phyloP scores from a whole-genome alignment of 2,888 invertebrate genomes.

The Drosophila anceps region DNA sequence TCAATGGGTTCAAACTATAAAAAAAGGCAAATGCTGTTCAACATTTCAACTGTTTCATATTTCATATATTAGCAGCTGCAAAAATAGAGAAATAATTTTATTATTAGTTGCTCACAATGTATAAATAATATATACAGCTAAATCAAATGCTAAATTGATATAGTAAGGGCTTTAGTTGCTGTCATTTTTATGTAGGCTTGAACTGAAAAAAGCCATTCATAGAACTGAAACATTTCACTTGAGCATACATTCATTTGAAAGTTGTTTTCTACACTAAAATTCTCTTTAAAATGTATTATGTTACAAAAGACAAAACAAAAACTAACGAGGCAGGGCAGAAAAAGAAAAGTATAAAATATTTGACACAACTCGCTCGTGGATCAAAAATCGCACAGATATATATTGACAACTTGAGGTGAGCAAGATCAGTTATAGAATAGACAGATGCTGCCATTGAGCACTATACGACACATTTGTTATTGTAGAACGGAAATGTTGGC shows the following conservation, averaged over 20 bases:
- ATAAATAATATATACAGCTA: too few species aligned
- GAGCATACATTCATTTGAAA: not conserved
- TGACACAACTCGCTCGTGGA: too few species aligned
- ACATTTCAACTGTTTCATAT: too few species aligned
- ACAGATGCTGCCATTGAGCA: not conserved
- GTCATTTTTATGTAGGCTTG: not conserved
- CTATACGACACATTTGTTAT: not conserved
- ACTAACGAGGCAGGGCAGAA: not conserved
- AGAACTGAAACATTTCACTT: not conserved
- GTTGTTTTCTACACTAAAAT: not conserved
- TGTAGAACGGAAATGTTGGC: not conserved
- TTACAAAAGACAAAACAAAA: too few species aligned
- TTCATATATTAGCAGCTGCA: too few species aligned
- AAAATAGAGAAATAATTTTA: too few species aligned
- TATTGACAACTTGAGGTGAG: not conserved
- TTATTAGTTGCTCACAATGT: too few species aligned
- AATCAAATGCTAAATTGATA: not conserved
- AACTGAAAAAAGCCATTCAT: not conserved
- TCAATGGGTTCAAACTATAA: too few species aligned
- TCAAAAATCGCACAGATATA: not conserved
- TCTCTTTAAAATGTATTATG: not conserved
- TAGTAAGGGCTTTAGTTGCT: not conserved
- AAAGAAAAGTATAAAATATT: not conserved
- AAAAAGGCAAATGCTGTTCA: too few species aligned
- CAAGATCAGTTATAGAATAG: not conserved